phyloP scores from a whole-genome alignment of 2,113 vertebrate genomes.

The Garra rufa region DNA sequence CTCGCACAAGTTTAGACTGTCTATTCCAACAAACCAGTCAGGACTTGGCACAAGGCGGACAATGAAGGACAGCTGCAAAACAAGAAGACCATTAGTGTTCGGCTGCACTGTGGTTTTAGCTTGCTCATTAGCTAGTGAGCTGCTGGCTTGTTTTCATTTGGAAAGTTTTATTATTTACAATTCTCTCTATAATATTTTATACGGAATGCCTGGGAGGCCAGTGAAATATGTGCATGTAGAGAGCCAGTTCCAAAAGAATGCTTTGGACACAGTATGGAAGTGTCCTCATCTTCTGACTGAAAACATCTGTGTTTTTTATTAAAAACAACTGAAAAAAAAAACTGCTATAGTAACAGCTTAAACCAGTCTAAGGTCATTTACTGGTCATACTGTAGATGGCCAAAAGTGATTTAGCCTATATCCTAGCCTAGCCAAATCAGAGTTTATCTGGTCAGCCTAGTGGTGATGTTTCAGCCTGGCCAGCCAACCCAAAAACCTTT shows the following conservation, averaged over 20 bases:
- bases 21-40: conserved; percentile 95
- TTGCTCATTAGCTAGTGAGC: neutral
- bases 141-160: conserved; percentile 2
- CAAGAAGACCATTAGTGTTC: conserved; percentile 15
- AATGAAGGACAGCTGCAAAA: conserved; percentile 87
- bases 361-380: neutral
- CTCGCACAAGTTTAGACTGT: conserved; percentile 88
- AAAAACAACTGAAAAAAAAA: neutral
- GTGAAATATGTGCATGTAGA: conserved; percentile 5
- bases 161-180: conserved; percentile 10
- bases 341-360: too few species aligned
- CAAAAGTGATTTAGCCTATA: neutral
- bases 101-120: neutral
- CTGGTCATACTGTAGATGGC: neutral
- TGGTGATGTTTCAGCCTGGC: neutral
- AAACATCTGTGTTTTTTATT: neutral
- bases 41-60: conserved; percentile 93
- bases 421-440: neutral
- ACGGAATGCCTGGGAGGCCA: conserved; percentile 7
- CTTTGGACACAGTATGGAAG: neutral
- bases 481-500: neutral
- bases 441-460: neutral
- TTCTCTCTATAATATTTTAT: conserved; percentile 31
- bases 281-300: neutral
- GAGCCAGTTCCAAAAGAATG: neutral